These are phyloP conservation scores for Epinotia brunnichana DNA, from an alignment of 2,888 invertebrate genomes.

Conservation along the genomic window DNA sequence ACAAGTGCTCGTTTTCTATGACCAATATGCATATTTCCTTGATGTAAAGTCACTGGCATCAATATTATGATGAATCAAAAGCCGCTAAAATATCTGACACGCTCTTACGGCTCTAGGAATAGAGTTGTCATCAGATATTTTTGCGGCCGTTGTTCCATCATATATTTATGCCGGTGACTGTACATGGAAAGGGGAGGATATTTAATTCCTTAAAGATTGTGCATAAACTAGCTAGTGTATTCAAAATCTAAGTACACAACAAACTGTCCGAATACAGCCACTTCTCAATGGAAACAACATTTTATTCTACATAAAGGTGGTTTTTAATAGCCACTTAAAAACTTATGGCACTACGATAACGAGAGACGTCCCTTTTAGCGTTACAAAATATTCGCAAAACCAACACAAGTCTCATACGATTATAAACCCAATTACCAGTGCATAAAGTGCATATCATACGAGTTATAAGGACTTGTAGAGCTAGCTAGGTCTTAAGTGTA, in stretches of 20 bases:
- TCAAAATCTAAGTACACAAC: neutral
- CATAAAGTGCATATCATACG: neutral
- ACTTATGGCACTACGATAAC: conserved; percentile 33
- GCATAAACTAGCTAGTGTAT: too few relatives aligned
- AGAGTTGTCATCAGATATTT: too few relatives aligned
- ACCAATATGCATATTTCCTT: too few relatives aligned
- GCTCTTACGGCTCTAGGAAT: too few relatives aligned
- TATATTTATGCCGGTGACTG: too few relatives aligned
- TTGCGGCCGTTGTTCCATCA: too few relatives aligned
- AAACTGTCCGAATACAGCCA: neutral
- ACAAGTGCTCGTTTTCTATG: too few relatives aligned
- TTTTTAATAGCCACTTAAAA: conserved; percentile 36
- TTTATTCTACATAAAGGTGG: conserved; percentile 28
- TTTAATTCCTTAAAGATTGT: too few relatives aligned
- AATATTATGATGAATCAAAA: too few relatives aligned
- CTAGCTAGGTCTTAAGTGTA: conserved; percentile 32
- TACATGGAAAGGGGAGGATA: too few relatives aligned
- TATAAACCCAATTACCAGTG: neutral
- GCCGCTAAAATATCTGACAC: too few relatives aligned
- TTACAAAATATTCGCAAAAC: conserved; percentile 18
- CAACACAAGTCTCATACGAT: conserved; percentile 1
- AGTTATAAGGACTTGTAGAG: conserved; percentile 10
- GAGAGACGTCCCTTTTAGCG: conserved; percentile 28
- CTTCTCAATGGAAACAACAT: conserved; percentile 4
- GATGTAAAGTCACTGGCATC: too few relatives aligned